These are phyloP conservation scores for Drosophila buzzatii DNA, from an alignment of 2,888 invertebrate species.

Conservation along the genomic window DNA sequence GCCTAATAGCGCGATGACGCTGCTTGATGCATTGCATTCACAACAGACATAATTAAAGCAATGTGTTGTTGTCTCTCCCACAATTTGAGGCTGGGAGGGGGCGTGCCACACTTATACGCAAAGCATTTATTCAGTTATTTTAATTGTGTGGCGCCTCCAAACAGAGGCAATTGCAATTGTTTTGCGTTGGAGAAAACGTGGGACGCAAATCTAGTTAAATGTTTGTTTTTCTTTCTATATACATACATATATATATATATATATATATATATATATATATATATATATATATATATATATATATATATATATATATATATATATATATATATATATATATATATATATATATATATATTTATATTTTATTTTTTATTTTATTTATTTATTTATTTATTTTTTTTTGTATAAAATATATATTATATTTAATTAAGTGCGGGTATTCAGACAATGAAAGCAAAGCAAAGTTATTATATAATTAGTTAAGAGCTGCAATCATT, in stretches of 20 bases:
- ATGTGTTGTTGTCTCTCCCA: constrained; percentile 1
- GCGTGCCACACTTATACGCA: constrained; percentile 2
- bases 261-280: no score
- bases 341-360: no score
- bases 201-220: constrained; percentile 16
- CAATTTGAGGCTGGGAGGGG: background rate
- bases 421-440: background rate
- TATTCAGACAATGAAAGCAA: background rate
- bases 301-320: no score
- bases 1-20: constrained; percentile 61
- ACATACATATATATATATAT: no score
- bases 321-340: no score
- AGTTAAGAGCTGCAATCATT: background rate
- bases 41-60: constrained; percentile 29
- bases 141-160: constrained; percentile 48
- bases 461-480: background rate
- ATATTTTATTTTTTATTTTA: no score
- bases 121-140: constrained; percentile 17
- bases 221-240: constrained; percentile 8
- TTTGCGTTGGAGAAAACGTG: constrained; percentile 20
- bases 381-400: no score
- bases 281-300: no score
- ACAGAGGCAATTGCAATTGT: constrained; percentile 38
- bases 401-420: background rate
- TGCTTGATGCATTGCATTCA: constrained; percentile 36